A percentile compares a stretch with the other conserved stretches of the same genome.
phyloP scores from a whole-genome alignment of 1,140 invertebrate species.

The Panonychus citri region DNA sequence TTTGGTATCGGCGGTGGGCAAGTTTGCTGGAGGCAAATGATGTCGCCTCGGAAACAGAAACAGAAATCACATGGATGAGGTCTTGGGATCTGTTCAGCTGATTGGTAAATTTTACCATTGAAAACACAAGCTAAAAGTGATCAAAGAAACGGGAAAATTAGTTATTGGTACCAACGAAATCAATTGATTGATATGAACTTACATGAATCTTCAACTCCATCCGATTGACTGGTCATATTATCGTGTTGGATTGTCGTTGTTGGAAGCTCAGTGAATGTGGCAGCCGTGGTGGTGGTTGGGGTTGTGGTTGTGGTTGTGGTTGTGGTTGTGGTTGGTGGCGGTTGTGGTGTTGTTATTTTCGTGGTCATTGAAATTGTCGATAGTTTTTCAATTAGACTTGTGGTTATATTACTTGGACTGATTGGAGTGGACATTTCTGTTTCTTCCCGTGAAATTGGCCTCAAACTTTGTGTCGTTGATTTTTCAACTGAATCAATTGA shows the following conservation, averaged over 20 bases:
- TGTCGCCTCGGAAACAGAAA: slow-evolving; percentile 81
- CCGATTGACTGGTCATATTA: neutral
- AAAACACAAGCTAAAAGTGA: slow-evolving; percentile 45
- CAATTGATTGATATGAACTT: too few species aligned
- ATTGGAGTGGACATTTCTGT: neutral
- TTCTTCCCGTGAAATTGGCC: neutral
- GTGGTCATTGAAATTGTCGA: neutral
- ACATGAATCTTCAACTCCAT: neutral
- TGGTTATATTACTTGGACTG: neutral
- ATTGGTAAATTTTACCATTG: slow-evolving; percentile 70
- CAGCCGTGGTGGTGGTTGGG: neutral
- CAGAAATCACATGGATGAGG: slow-evolving; percentile 87
- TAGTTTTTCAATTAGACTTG: neutral
- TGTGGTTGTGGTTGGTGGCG: neutral
- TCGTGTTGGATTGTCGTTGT: too few species aligned
- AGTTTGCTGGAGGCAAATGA: slow-evolving; percentile 79
- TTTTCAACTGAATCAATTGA: neutral
- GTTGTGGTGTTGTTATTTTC: neutral
- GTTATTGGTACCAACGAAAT: too few species aligned
- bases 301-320: neutral
- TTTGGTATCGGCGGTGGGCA: slow-evolving; percentile 74
- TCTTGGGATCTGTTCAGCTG: slow-evolving; percentile 74
- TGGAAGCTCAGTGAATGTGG: neutral
- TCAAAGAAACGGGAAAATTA: neutral
- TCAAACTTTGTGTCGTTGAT: neutral